A percentile compares a stretch with the other conserved stretches of the same genome.
These are phyloP conservation scores for Solenopsis fugax DNA, from an alignment of 1,140 invertebrate species.

Conservation along the genomic window DNA sequence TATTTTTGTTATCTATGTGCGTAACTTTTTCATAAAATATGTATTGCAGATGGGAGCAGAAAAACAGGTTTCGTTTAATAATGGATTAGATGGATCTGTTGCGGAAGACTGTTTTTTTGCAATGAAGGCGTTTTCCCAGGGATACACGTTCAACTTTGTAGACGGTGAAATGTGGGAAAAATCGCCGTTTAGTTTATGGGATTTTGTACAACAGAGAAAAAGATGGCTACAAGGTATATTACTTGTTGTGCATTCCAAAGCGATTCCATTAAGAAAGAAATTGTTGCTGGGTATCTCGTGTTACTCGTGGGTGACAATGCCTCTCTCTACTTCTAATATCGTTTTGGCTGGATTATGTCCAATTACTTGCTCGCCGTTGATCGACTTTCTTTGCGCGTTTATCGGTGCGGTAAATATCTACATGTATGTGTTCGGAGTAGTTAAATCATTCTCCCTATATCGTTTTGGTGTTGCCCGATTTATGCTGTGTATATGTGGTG, in stretches of 20 bases:
- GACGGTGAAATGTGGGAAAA: conserved; percentile 99
- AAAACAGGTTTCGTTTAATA: conserved; percentile 96
- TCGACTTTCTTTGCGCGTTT: conserved; percentile 96
- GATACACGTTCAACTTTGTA: conserved; percentile 96
- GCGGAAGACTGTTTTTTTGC: conserved; percentile 99
- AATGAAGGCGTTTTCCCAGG: conserved; percentile 95
- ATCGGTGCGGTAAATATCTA: conserved; percentile 97
- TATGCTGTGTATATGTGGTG: conserved; percentile 93
- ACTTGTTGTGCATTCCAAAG: conserved; percentile 96
- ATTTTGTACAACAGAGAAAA: conserved; percentile 98
- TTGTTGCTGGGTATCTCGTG: conserved; percentile 95
- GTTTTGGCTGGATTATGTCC: conserved; percentile 94
- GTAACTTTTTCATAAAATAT: conserved; percentile 3
- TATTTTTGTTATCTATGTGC: background rate
- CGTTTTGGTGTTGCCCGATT: conserved; percentile 94
- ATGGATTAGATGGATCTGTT: conserved; percentile 97
- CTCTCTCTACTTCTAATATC: conserved; percentile 96
- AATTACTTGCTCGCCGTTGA: conserved; percentile 93
- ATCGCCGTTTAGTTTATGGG: conserved; percentile 97
- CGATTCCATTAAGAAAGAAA: conserved; percentile 94
- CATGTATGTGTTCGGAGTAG: conserved; percentile 98
- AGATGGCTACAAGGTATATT: conserved; percentile 98
- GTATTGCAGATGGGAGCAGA: conserved; percentile 93
- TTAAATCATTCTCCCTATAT: conserved; percentile 97
- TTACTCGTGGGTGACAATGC: conserved; percentile 98